A percentile compares a stretch with the other conserved stretches of the same genome.
Evolutionary conservation across 2,113 vertebrate genomes (phyloP).

Genomic region (Craseonycteris thonglongyai): DNA sequence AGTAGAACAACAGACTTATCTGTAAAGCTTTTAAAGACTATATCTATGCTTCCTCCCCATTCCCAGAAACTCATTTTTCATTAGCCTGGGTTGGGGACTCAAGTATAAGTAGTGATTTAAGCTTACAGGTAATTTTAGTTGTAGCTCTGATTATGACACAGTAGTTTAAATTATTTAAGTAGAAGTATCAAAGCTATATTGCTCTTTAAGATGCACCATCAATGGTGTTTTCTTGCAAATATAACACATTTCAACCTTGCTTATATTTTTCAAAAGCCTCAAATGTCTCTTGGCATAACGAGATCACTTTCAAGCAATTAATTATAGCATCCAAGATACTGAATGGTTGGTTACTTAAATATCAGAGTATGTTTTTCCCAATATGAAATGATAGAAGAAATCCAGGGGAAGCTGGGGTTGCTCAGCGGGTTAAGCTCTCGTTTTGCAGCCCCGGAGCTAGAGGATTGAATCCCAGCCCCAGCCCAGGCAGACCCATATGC

Average conservation of each 20-base stretch:
- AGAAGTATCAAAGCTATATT: background rate
- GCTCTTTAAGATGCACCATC: background rate
- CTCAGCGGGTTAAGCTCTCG: no score
- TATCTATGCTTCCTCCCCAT: background rate
- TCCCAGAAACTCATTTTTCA: background rate
- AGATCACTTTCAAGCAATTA: conserved; percentile 11
- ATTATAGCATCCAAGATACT: background rate
- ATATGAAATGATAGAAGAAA: conserved; percentile 9
- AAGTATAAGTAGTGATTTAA: background rate
- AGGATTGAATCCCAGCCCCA: no score
- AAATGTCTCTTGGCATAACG: background rate
- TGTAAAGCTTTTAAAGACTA: background rate
- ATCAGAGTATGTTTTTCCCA: background rate
- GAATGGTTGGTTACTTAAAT: background rate
- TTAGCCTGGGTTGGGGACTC: background rate
- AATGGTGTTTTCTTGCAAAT: background rate
- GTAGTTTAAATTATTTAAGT: background rate
- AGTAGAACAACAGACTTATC: background rate
- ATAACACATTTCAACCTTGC: background rate
- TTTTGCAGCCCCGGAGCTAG: no score
- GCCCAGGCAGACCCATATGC: no score
- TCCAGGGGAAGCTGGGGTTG: no score
- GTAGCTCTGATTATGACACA: background rate
- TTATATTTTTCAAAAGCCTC: conserved; percentile 15
- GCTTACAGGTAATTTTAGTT: background rate